Evolutionary conservation across 2,113 vertebrate genomes (phyloP).

Genomic region (Blennius ocellaris): DNA sequence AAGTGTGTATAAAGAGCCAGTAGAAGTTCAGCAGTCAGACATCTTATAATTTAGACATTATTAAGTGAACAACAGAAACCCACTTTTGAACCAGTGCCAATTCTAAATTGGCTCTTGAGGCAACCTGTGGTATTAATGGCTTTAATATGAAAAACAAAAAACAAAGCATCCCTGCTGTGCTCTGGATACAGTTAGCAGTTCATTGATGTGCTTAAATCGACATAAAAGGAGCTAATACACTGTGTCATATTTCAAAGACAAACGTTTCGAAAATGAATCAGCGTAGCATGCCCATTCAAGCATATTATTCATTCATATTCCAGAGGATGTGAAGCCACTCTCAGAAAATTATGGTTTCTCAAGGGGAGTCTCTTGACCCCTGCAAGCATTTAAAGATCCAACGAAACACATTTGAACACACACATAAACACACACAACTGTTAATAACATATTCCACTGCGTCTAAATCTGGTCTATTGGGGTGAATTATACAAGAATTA

Average conservation of each 20-base stretch:
- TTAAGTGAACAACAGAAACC: conserved; percentile 3
- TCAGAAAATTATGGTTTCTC: conserved; percentile 30
- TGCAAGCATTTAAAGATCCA: too few relatives aligned
- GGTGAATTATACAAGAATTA: background rate
- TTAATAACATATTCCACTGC: conserved; percentile 14
- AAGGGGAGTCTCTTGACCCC: too few relatives aligned
- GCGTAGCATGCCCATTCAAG: conserved; percentile 25
- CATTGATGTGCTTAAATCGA: conserved; percentile 42
- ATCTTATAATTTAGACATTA: background rate
- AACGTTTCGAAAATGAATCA: conserved; percentile 43
- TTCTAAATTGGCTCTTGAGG: background rate
- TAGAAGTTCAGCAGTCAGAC: background rate
- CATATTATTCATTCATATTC: conserved; percentile 48
- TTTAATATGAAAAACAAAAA: conserved; percentile 21
- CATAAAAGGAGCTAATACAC: conserved; percentile 39
- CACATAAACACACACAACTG: conserved; percentile 8
- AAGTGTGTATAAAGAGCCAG: background rate
- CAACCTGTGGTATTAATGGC: conserved; percentile 1
- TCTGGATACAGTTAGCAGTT: conserved; percentile 1
- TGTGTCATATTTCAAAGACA: conserved; percentile 54
- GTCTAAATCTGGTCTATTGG: conserved; percentile 4
- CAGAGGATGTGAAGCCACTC: conserved; percentile 18
- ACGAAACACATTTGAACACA: background rate
- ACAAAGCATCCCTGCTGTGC: background rate
- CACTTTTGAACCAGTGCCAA: background rate